phyloP scores from a whole-genome alignment of 2,113 vertebrate species.

The Crotalus horridus region DNA sequence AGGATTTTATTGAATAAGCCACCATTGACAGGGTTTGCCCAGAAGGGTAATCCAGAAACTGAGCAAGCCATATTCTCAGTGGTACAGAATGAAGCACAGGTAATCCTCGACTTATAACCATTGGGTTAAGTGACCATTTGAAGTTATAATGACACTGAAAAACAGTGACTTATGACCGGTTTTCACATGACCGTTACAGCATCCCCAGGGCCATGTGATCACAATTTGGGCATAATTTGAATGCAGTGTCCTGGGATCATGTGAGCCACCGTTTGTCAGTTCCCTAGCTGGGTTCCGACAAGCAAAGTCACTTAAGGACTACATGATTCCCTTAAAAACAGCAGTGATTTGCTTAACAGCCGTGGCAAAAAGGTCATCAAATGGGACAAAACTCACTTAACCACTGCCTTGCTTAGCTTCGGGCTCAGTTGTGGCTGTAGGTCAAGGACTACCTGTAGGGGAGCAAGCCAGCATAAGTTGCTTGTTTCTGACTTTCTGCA shows the following conservation, averaged over 20 bases:
- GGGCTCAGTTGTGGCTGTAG: not conserved
- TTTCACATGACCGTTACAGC: too few species aligned
- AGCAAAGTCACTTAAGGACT: not conserved
- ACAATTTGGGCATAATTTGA: not conserved
- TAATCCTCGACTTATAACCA: not conserved
- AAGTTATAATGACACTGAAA: not conserved
- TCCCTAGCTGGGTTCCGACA: not conserved
- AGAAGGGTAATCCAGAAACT: not conserved
- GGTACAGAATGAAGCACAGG: not conserved
- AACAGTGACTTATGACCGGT: not conserved
- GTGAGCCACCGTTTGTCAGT: not conserved
- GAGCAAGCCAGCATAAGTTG: not conserved
- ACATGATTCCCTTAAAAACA: not conserved
- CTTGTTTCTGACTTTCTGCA: not conserved
- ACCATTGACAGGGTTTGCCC: not conserved
- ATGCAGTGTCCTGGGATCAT: not conserved
- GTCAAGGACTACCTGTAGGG: not conserved
- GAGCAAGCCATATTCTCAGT: not conserved
- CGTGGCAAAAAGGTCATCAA: not conserved
- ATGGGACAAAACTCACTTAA: not conserved
- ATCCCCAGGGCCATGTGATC: not conserved
- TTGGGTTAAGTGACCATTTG: not conserved
- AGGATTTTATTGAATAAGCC: not conserved
- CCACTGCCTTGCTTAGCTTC: not conserved
- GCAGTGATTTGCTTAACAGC: not conserved